Percentiles rank a stretch among this genome's conserved stretches.
phyloP scores from a whole-genome alignment of 2,113 vertebrate species.

The Galeopterus variegatus region DNA sequence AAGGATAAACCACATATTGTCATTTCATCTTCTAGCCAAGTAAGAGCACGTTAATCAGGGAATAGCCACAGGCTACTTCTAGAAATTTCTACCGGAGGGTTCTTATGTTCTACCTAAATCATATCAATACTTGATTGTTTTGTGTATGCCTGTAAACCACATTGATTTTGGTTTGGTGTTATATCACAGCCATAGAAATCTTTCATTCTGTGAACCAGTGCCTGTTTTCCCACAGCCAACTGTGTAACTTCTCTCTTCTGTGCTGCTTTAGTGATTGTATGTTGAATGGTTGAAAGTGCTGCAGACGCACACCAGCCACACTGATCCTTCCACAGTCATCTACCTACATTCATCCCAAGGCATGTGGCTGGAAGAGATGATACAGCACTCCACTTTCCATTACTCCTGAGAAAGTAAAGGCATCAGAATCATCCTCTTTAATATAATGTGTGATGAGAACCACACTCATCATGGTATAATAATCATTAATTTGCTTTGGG shows the following conservation, averaged over 20 bases:
- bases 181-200: not conserved
- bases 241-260: not conserved
- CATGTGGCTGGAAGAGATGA: not conserved
- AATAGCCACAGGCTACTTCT: not conserved
- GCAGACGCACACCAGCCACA: not conserved
- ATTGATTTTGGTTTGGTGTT: not conserved
- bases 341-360: not conserved
- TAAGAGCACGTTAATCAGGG: not conserved
- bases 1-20: not conserved
- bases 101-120: not conserved
- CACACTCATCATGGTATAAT: not conserved
- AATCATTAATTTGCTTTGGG: not conserved
- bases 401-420: not conserved
- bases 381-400: not conserved
- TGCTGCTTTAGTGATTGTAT: not conserved
- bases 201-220: not conserved
- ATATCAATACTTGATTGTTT: not conserved
- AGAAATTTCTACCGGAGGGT: not conserved
- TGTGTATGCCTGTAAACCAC: not conserved
- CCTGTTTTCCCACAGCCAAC: not conserved
- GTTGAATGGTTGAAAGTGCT: not conserved
- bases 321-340: not conserved
- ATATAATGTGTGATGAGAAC: not conserved
- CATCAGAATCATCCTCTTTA: not conserved
- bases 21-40: not conserved